Evolutionary conservation across 2,797 vertebrate genomes (phyloP).

Genomic region (Phoebastria nigripes): DNA sequence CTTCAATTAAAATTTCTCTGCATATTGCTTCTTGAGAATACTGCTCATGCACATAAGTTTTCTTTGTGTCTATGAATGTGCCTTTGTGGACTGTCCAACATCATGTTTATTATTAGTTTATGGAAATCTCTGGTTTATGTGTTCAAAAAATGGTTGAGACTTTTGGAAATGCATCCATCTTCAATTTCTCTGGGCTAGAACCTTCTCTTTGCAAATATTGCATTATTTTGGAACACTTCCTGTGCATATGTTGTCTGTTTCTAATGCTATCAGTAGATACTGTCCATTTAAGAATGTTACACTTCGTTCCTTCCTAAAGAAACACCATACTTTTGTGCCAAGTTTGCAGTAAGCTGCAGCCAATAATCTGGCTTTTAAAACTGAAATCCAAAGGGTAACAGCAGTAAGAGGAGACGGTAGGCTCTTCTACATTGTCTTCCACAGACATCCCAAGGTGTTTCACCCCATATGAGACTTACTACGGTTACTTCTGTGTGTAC

Average conservation of each 20-base stretch:
- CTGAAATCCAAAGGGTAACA: background rate
- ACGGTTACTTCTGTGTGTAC: background rate
- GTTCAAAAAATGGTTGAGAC: background rate
- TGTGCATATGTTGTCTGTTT: conserved; percentile 31
- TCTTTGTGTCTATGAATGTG: background rate
- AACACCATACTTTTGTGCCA: conserved; percentile 13
- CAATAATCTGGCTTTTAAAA: background rate
- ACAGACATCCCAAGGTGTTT: background rate
- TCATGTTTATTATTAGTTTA: background rate
- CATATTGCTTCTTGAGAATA: background rate
- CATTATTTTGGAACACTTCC: background rate
- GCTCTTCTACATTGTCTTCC: fast-evolving
- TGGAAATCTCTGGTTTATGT: background rate
- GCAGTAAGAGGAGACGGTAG: background rate
- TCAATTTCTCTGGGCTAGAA: background rate
- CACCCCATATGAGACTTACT: fast-evolving
- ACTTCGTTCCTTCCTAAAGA: conserved; percentile 45
- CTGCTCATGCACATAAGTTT: background rate
- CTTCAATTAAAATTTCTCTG: background rate
- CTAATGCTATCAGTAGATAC: conserved; percentile 14
- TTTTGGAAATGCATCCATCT: background rate
- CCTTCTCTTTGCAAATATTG: background rate
- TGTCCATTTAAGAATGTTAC: conserved; percentile 40
- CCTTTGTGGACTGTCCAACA: background rate
- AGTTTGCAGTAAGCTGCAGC: conserved; percentile 19